phyloP scores from a whole-genome alignment of 2,797 vertebrate genomes.

The Myotis findleyi region DNA sequence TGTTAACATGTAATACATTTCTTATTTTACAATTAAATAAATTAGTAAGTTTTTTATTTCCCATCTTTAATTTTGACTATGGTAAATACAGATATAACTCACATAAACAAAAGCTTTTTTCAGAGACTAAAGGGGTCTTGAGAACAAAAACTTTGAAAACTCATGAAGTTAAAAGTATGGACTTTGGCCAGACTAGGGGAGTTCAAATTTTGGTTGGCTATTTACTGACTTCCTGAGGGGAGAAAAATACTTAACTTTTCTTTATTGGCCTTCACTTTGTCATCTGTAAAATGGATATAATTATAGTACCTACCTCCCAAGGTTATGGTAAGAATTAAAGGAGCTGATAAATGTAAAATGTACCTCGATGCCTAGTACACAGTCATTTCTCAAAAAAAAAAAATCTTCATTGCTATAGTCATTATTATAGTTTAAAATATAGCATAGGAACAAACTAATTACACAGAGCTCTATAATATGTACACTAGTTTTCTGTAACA shows the following conservation, averaged over 20 bases:
- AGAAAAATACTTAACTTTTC: not conserved
- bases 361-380: not conserved
- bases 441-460: not conserved
- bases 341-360: not conserved
- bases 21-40: conserved; percentile 4
- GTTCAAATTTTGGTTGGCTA: not conserved
- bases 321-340: not conserved
- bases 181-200: not conserved
- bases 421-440: not conserved
- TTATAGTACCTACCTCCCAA: not conserved
- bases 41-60: not conserved
- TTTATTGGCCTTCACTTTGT: not conserved
- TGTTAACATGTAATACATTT: not conserved
- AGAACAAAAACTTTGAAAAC: conserved; percentile 13
- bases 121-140: not conserved
- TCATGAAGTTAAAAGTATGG: not conserved
- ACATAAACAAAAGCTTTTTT: not conserved
- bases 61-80: not conserved
- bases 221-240: not conserved
- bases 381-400: not conserved
- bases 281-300: not conserved
- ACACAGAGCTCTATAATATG: not conserved
- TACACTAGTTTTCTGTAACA: not conserved
- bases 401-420: not conserved
- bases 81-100: not conserved